Conservation (phyloP, 1,140 invertebrate genomes). For the Sinella curviseta region DNA sequence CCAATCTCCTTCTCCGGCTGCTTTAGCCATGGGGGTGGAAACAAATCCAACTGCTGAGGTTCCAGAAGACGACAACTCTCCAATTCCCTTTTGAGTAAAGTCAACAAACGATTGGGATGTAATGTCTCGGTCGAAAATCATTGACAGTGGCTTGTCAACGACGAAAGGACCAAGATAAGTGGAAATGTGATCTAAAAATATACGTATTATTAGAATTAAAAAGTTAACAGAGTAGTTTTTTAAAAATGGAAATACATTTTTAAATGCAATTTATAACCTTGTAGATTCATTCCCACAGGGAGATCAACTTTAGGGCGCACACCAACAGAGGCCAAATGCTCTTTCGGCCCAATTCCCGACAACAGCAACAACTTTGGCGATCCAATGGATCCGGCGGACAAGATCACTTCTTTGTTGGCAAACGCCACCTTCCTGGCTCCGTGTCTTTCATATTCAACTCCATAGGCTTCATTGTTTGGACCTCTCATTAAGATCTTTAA, state of each 20-base stretch:
- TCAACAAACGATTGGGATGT: slow-evolving; percentile 29
- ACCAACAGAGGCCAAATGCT: slow-evolving; percentile 50
- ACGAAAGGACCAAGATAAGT: slow-evolving; percentile 34
- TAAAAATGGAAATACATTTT: background rate
- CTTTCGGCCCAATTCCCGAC: slow-evolving; percentile 55
- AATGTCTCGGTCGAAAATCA: slow-evolving; percentile 14
- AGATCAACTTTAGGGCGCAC: slow-evolving; percentile 16
- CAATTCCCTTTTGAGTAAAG: slow-evolving; percentile 37
- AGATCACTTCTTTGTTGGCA: slow-evolving; percentile 50
- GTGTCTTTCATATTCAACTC: slow-evolving; percentile 52
- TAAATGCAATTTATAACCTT: slow-evolving; percentile 3
- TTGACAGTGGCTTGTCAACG: slow-evolving; percentile 25
- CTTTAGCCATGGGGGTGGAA: slow-evolving; percentile 32
- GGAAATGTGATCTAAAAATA: slow-evolving; percentile 32
- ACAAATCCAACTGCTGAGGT: slow-evolving; percentile 31
- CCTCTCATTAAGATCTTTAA: slow-evolving; percentile 25
- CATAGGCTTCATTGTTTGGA: slow-evolving; percentile 37
- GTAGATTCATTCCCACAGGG: slow-evolving; percentile 16
- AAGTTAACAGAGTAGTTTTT: no score
- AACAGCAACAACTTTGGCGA: slow-evolving; percentile 55
- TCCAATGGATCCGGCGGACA: slow-evolving; percentile 50
- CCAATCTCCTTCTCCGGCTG: slow-evolving; percentile 41
- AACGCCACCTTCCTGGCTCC: slow-evolving; percentile 46
- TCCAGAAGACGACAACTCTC: slow-evolving; percentile 33
- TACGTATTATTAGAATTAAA: background rate